phyloP scores from a whole-genome alignment of 2,797 vertebrate species.

The Euthynnus affinis region DNA sequence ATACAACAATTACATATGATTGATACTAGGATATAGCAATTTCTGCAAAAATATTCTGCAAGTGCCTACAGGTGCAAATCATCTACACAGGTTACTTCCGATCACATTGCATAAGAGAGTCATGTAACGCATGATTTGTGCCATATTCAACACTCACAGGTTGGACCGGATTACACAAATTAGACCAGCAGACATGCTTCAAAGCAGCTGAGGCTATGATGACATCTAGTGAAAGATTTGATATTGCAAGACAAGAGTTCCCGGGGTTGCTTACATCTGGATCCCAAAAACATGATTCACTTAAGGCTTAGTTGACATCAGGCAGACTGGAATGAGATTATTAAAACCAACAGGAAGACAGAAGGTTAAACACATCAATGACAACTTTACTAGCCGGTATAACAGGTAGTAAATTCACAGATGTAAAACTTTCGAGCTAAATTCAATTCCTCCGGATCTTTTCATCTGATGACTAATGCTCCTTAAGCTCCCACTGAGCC shows the following conservation, averaged over 20 bases:
- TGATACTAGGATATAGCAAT: conserved; percentile 34
- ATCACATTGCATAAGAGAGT: conserved; percentile 33
- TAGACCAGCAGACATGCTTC: not conserved
- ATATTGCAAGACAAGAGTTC: conserved; percentile 51
- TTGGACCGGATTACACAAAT: conserved; percentile 19
- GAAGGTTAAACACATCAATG: not conserved
- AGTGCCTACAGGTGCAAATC: conserved; percentile 46
- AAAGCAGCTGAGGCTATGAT: conserved; percentile 52
- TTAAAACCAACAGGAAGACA: not conserved
- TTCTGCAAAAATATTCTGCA: conserved; percentile 33
- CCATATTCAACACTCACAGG: conserved; percentile 13
- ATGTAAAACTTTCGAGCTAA: conserved; percentile 16
- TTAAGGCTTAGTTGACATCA: conserved; percentile 15
- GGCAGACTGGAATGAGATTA: not conserved
- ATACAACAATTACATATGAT: conserved; percentile 50
- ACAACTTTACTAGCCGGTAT: conserved; percentile 11
- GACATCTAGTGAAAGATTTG: conserved; percentile 76
- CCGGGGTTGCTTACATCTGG: conserved; percentile 2
- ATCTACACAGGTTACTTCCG: not conserved
- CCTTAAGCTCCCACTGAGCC: conserved; percentile 29
- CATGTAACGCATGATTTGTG: conserved; percentile 33
- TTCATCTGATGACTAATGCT: conserved; percentile 54
- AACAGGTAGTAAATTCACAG: conserved; percentile 19
- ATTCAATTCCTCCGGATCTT: conserved; percentile 43
- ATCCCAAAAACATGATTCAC: conserved; percentile 17